These are phyloP conservation scores for Drosophila prostipennis DNA, from an alignment of 2,888 invertebrate genomes.

Conservation along the genomic window DNA sequence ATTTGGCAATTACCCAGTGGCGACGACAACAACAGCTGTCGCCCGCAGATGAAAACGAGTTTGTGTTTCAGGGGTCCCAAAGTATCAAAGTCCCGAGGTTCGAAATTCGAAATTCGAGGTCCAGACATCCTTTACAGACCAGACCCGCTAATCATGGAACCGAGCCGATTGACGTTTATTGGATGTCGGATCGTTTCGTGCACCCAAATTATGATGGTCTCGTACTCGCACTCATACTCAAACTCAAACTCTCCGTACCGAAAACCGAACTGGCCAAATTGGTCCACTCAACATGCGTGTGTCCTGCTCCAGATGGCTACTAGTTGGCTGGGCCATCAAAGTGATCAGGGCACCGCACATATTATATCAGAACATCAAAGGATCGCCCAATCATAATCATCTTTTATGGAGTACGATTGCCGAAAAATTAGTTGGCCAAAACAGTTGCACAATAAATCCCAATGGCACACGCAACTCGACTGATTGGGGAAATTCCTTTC, in stretches of 20 bases:
- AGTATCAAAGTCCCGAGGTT: no score
- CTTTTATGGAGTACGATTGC: conserved; percentile 33
- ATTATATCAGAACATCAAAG: conserved; percentile 40
- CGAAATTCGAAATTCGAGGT: background rate
- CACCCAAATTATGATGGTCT: conserved; percentile 63
- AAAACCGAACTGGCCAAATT: conserved; percentile 39
- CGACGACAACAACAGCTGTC: conserved; percentile 56
- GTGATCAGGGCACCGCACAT: conserved; percentile 9
- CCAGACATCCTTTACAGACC: conserved; percentile 18
- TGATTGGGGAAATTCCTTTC: conserved; percentile 3
- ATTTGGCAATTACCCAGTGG: conserved; percentile 17
- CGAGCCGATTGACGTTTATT: conserved; percentile 60
- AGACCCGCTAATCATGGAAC: conserved; percentile 32
- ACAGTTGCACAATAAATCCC: conserved; percentile 14
- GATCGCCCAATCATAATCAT: conserved; percentile 35
- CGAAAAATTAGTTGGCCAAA: conserved; percentile 9
- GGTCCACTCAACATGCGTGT: conserved; percentile 56
- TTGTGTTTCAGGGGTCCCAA: conserved; percentile 1
- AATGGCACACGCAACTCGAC: conserved; percentile 23
- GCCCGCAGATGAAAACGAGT: conserved; percentile 25
- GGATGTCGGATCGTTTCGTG: conserved; percentile 52
- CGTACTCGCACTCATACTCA: conserved; percentile 10
- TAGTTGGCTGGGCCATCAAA: conserved; percentile 24
- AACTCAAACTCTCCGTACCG: background rate
- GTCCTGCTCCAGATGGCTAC: conserved; percentile 58